phyloP scores from a whole-genome alignment of 2,113 vertebrate species.

The Perca fluviatilis region DNA sequence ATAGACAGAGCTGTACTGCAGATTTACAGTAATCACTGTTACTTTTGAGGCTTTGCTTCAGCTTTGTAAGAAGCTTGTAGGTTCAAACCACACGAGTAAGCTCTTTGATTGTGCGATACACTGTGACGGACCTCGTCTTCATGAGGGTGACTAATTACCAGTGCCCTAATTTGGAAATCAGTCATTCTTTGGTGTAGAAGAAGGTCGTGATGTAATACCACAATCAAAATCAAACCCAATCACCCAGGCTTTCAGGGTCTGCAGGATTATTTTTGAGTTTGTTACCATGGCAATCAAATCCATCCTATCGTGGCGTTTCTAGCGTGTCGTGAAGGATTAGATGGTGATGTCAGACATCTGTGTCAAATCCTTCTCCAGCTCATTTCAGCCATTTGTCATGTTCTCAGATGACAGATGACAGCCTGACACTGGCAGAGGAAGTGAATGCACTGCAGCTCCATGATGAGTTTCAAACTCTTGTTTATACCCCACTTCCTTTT shows the following conservation, averaged over 20 bases:
- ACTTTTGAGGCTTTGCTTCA: slow-evolving; percentile 54
- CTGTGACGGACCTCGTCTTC: slow-evolving; percentile 41
- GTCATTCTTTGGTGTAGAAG: slow-evolving; percentile 48
- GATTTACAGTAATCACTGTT: slow-evolving; percentile 63
- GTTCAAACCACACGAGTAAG: slow-evolving; percentile 53
- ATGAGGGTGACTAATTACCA: slow-evolving; percentile 69
- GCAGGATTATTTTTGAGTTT: slow-evolving; percentile 73
- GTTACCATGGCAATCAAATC: slow-evolving; percentile 73
- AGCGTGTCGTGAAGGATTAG: slow-evolving; percentile 75
- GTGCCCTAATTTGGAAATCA: slow-evolving; percentile 65
- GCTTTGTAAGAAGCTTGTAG: slow-evolving; percentile 65
- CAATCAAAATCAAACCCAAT: slow-evolving; percentile 75
- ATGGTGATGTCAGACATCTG: slow-evolving; percentile 78
- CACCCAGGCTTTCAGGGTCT: slow-evolving; percentile 65
- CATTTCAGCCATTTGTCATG: slow-evolving; percentile 70
- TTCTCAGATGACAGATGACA: slow-evolving; percentile 74
- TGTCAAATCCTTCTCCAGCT: slow-evolving; percentile 78
- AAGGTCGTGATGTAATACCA: slow-evolving; percentile 64
- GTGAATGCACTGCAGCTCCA: slow-evolving; percentile 36
- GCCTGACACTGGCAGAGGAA: slow-evolving; percentile 56
- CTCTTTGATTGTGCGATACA: slow-evolving; percentile 57
- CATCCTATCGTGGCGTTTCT: slow-evolving; percentile 50
- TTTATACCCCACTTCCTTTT: slow-evolving; percentile 42
- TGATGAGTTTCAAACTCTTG: slow-evolving; percentile 69
- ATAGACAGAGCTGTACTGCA: slow-evolving; percentile 4